Percentiles rank a stretch among this genome's conserved stretches.
These are phyloP conservation scores for Diglossa cyanea DNA, from an alignment of 2,797 vertebrate genomes.

Conservation along the genomic window DNA sequence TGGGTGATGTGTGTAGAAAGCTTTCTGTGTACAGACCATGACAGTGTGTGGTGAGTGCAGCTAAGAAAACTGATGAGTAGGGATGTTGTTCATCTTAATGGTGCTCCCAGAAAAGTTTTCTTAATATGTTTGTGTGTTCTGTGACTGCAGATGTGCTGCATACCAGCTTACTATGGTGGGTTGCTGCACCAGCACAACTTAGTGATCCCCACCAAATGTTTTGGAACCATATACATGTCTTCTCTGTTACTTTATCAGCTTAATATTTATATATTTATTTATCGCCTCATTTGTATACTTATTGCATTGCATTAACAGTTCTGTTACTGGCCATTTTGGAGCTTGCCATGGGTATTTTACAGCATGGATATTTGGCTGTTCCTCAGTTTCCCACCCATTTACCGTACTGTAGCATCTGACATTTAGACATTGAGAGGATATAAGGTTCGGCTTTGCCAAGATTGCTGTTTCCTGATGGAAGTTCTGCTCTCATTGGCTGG, in stretches of 20 bases:
- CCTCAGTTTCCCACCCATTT: neutral
- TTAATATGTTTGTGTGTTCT: neutral
- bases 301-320: neutral
- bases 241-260: neutral
- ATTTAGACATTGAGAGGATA: neutral
- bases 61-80: neutral
- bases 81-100: neutral
- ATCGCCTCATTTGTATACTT: neutral
- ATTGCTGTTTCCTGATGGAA: neutral
- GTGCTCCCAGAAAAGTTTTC: neutral
- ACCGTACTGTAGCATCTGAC: neutral
- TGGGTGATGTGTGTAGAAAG: neutral
- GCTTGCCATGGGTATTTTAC: neutral
- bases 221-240: fast-evolving
- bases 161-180: neutral
- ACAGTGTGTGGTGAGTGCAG: neutral
- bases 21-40: neutral
- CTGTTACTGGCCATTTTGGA: neutral
- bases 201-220: neutral
- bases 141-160: neutral
- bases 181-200: neutral
- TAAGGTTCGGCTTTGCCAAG: neutral
- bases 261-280: neutral
- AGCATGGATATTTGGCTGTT: neutral
- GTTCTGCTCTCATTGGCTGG: neutral